These are phyloP conservation scores for Philopedon plagiatum DNA, from an alignment of 2,888 invertebrate species.

Conservation along the genomic window DNA sequence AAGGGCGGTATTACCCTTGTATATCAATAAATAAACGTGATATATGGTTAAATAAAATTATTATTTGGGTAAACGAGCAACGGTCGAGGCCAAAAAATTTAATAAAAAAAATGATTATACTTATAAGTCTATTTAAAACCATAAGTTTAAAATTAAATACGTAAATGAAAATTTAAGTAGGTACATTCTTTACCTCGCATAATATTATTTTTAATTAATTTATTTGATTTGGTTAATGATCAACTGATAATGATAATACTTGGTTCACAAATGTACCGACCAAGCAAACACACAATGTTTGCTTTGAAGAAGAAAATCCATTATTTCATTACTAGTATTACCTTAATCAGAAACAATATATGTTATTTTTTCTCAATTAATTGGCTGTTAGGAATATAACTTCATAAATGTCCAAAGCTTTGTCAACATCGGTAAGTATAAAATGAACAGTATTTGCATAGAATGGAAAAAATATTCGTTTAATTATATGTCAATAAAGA, in stretches of 20 bases:
- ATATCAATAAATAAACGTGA: too few relatives aligned
- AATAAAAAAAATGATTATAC: too few relatives aligned
- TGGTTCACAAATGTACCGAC: slow-evolving; percentile 10
- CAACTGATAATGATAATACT: slow-evolving; percentile 6
- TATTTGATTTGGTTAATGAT: neutral
- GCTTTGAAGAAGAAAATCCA: slow-evolving; percentile 12
- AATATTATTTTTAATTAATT: neutral
- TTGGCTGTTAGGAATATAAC: slow-evolving; percentile 8
- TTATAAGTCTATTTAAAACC: too few relatives aligned
- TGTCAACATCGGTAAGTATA: slow-evolving; percentile 37
- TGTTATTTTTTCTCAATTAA: slow-evolving; percentile 12
- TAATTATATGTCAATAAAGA: slow-evolving; percentile 60
- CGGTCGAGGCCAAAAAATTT: too few relatives aligned
- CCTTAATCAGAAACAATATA: slow-evolving; percentile 22
- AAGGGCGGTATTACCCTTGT: too few relatives aligned
- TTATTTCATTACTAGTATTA: slow-evolving; percentile 28
- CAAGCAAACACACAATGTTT: slow-evolving; percentile 5
- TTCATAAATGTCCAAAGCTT: slow-evolving; percentile 8
- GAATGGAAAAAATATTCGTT: slow-evolving; percentile 51
- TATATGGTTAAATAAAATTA: too few relatives aligned
- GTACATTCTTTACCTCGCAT: neutral
- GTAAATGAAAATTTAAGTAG: too few relatives aligned
- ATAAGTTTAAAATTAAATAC: too few relatives aligned
- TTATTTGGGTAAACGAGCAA: too few relatives aligned
- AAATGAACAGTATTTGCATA: slow-evolving; percentile 41